Evolutionary conservation across 2,797 vertebrate species (phyloP).

Genomic region (Cichlasoma orientale): DNA sequence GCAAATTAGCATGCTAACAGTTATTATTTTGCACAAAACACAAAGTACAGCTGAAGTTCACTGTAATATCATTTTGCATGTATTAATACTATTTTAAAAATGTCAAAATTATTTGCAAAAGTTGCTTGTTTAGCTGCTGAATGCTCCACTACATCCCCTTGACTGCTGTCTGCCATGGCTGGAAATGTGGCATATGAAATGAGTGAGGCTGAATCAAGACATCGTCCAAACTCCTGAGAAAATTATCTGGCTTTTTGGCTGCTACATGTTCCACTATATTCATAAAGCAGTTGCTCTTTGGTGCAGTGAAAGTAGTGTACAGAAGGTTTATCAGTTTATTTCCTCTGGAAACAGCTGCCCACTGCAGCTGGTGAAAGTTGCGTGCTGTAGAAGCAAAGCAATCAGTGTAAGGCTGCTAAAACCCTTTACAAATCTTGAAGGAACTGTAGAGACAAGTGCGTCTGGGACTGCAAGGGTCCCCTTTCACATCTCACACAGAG

Average conservation of each 20-base stretch:
- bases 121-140: background rate
- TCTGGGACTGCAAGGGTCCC: background rate
- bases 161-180: background rate
- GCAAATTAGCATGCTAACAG: no score
- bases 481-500: background rate
- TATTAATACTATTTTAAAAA: background rate
- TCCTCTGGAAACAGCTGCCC: background rate
- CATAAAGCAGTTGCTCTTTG: rapidly evolving
- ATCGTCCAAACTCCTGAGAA: background rate
- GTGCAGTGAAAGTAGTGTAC: background rate
- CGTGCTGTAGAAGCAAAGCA: background rate
- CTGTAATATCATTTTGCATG: background rate
- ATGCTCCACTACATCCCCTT: background rate
- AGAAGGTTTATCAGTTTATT: background rate
- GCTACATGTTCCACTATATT: background rate
- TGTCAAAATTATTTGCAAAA: no score
- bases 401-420: background rate
- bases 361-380: background rate
- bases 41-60: background rate
- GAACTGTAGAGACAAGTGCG: background rate
- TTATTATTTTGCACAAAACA: no score
- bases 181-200: background rate
- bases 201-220: background rate
- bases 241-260: rapidly evolving
- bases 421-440: background rate